Percentiles rank a stretch among this genome's conserved stretches.
Conservation (phyloP, 2,113 vertebrate species). For the Chloropsis hardwickii region DNA sequence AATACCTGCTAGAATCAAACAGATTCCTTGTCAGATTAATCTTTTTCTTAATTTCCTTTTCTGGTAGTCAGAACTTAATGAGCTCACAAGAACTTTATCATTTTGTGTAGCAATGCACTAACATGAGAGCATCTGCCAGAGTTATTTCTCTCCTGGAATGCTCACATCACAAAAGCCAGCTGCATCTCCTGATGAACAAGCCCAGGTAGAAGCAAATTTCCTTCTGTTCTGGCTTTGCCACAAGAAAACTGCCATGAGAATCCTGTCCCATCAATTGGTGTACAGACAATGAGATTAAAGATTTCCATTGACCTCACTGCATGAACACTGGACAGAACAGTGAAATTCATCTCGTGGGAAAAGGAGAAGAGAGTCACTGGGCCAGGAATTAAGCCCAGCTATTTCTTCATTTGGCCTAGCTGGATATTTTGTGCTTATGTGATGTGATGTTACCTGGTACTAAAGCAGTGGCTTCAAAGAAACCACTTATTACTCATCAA, state of each 20-base stretch:
- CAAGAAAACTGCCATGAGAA: neutral
- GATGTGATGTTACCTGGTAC: neutral
- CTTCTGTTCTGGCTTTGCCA: neutral
- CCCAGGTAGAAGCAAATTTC: neutral
- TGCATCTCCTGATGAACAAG: neutral
- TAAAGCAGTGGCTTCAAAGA: neutral
- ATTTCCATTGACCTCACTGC: neutral
- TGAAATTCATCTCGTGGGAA: neutral
- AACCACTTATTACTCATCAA: neutral
- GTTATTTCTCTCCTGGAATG: neutral
- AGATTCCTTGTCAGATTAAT: neutral
- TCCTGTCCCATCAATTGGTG: neutral
- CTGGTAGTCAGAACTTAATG: neutral
- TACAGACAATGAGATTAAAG: neutral
- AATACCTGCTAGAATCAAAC: neutral
- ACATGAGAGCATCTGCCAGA: neutral
- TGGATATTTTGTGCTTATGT: neutral
- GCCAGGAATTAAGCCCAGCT: neutral
- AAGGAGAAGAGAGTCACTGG: neutral
- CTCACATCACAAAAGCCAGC: neutral
- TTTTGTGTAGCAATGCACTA: neutral
- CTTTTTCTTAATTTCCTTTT: neutral
- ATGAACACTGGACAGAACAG: neutral
- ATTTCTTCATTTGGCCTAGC: neutral
- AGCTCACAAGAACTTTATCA: neutral